Evolutionary conservation across 2,797 vertebrate species (phyloP).

Genomic region (Eulemur coronatus): DNA sequence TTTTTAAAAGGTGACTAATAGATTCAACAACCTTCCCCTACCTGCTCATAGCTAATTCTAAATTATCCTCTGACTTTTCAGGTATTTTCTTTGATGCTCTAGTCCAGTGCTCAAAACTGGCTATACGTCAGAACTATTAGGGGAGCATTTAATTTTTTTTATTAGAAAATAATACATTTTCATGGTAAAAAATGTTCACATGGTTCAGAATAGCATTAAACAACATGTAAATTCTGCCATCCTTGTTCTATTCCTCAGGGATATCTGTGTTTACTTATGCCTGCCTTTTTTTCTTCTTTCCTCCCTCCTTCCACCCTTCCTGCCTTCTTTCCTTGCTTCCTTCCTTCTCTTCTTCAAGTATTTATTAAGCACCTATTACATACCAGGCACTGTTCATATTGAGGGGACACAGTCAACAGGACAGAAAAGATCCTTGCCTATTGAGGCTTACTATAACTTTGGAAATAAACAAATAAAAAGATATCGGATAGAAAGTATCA

Average conservation of each 20-base stretch:
- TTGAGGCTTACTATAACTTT: background rate
- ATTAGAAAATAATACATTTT: background rate
- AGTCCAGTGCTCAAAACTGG: background rate
- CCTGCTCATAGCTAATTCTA: background rate
- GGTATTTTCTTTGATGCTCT: background rate
- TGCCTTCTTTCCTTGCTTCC: fast-evolving
- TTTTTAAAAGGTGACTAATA: background rate
- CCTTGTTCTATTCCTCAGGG: background rate
- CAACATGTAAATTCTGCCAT: background rate
- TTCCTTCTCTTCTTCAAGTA: too few relatives aligned
- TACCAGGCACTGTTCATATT: background rate
- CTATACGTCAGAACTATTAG: background rate
- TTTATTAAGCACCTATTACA: background rate
- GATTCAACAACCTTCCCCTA: background rate
- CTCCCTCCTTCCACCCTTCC: fast-evolving
- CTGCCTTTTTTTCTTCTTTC: fast-evolving
- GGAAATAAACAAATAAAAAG: constrained; percentile 14
- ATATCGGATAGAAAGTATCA: background rate
- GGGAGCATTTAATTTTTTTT: background rate
- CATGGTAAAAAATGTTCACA: background rate
- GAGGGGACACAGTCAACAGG: background rate
- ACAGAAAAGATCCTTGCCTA: background rate
- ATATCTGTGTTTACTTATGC: background rate
- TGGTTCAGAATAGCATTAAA: background rate
- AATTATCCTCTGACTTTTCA: background rate